Evolutionary conservation across 2,888 invertebrate genomes (phyloP), one percentile per base, ranked within the genome.

Genomic region (Sarcophaga carnaria): DNA sequence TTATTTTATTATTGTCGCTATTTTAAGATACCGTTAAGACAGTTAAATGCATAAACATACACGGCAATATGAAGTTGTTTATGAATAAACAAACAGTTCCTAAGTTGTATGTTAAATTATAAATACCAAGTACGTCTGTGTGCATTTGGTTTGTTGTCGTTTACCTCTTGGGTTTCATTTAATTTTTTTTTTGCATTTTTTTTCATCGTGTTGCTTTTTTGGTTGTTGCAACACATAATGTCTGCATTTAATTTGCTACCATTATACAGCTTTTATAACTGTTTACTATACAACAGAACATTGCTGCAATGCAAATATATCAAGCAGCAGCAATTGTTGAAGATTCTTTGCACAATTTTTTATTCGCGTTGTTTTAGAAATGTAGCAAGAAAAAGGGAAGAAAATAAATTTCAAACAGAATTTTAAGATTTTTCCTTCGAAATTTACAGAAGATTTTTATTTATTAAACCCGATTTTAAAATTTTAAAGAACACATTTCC

Each of bases 171-270:
- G 54, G 27, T 85, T 74, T 54, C 37, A 37, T 66, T 25, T 70
- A 12, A 10, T 74, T 47, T 59, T 64, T 60, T 54, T 22, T 62
- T 59, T 27, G 5, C 37, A 37, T 37, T 37, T 37, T 37, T 37
- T 37, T 22, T 22, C 22, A 22, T 37, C 8, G 8, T 37, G 37
- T 37, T 37, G 37, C 0, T 37, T 37, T 37, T 64, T 80, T 64
- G 2, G 6, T 63, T 45, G 22, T 80, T 85, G 76, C 80, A 80
- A 72, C 79, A 72, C 79, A 77, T 80, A 63, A 77, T 86, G 83
- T 83, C 86, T 83, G 86, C 86, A 80, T 86, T 86, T 86, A 86
- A 86, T 86, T 86, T 76, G 79, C 76, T 71, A 25, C 80, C 86
- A 83, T 86, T 83, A 86, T 72, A 66, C 59, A 77, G 25, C 45